phyloP scores from a whole-genome alignment of 2,888 invertebrate species.

The Koerneria pararmatus region DNA sequence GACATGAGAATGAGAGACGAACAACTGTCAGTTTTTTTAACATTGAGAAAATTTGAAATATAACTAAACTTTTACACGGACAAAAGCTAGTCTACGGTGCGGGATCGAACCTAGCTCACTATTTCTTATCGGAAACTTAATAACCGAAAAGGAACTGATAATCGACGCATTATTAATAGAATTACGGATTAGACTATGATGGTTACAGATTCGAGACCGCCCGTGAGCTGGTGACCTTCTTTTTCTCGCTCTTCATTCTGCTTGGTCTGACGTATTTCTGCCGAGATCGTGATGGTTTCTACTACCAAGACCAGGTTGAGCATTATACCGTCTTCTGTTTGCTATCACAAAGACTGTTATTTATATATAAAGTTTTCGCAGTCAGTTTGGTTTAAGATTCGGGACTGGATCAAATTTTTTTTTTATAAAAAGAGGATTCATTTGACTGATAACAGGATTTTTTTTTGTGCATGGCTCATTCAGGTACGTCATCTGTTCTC shows the following conservation, averaged over 20 bases:
- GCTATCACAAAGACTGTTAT: too few relatives aligned
- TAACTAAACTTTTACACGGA: background rate
- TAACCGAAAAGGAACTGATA: too few relatives aligned
- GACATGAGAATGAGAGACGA: constrained; percentile 36
- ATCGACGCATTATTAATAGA: too few relatives aligned
- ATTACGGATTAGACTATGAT: background rate
- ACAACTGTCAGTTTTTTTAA: constrained; percentile 25
- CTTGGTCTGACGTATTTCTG: constrained; percentile 37
- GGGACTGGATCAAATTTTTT: too few relatives aligned
- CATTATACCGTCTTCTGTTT: background rate
- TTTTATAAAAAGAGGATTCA: too few relatives aligned
- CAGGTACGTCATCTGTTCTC: constrained; percentile 17
- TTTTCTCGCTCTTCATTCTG: constrained; percentile 37
- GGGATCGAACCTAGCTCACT: too few relatives aligned
- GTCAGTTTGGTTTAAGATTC: too few relatives aligned
- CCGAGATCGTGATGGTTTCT: constrained; percentile 36
- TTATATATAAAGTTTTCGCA: too few relatives aligned
- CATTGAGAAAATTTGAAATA: too few relatives aligned
- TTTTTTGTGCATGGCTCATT: background rate
- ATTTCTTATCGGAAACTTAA: too few relatives aligned
- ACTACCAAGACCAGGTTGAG: constrained; percentile 32
- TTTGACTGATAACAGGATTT: background rate
- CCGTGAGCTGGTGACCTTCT: constrained; percentile 36
- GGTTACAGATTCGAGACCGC: constrained; percentile 31
- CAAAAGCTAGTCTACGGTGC: too few relatives aligned